Evolutionary conservation across 2,113 vertebrate genomes (phyloP), one percentile per base, ranked within the genome.

Genomic region (Manacus vitellinus): DNA sequence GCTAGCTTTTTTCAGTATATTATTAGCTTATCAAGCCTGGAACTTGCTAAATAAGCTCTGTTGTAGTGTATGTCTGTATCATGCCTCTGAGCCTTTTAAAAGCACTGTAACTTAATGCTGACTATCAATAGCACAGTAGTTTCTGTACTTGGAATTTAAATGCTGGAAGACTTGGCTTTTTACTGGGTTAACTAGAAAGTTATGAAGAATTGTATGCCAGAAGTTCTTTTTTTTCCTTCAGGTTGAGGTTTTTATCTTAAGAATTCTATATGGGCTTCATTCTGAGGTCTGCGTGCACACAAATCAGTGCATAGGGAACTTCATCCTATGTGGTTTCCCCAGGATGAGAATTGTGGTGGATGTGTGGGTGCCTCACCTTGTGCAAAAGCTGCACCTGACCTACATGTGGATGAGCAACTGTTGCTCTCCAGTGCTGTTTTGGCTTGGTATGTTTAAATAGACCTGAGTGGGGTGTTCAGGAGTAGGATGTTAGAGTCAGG

Each of bases 351-450:
- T 5, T 12, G 21, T 31, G 28, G 17, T 44, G 39, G 31, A 4
- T 41, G 2, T 49, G 9, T 27, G 31, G n/a, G 24, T 30, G 15
- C 52, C 30, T 71, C 54, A 41, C 7, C 28, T 23, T 31, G 25
- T 15, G 47, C 17, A 72, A 68, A 83, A 88, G 15, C 25, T 76
- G 39, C 6, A 22, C 35, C 39, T 82, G 27, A 39, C 33, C 23
- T 0, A 2, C 10, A 8, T 0, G 2, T 0, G 6, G 28, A 31
- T 28, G 41, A 68, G 24, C 4, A 4, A 10, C 17, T 27, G 6
- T 30, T 61, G 54, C 19, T 86, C 3, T 65, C 12, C 41, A 44
- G 23, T 10, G 18, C 22, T 5, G 5, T 14, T 65, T 63, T 52
- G 28, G 4, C 41, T 31, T 14, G 13, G 8, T 27, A 61, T 61